A percentile compares a stretch with the other conserved stretches of the same genome.
Evolutionary conservation across 2,888 invertebrate species (phyloP).

Genomic region (Drosophila neonasuta): DNA sequence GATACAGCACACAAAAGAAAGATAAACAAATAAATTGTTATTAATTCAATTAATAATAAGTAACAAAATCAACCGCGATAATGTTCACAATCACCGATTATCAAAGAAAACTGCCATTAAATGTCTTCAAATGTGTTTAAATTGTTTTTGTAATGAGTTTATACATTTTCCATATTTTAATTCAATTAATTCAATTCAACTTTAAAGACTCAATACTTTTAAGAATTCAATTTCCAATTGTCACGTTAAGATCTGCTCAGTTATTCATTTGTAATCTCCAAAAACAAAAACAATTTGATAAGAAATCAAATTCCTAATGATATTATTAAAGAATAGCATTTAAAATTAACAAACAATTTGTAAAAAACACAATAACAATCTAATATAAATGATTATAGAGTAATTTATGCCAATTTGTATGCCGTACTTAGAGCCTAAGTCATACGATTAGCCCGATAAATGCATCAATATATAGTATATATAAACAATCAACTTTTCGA

Average conservation of each 20-base stretch:
- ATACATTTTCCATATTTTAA: constrained; percentile 18
- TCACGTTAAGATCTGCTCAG: background rate
- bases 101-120: constrained; percentile 65
- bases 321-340: constrained; percentile 44
- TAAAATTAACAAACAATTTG: constrained; percentile 37
- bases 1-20: constrained; percentile 34
- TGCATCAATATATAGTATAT: constrained; percentile 27
- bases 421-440: constrained; percentile 56
- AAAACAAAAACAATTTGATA: constrained; percentile 13
- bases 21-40: constrained; percentile 63
- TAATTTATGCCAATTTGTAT: constrained; percentile 55
- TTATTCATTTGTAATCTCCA: constrained; percentile 48
- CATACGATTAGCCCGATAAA: constrained; percentile 32
- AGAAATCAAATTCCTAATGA: constrained; percentile 59
- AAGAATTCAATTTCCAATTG: constrained; percentile 10
- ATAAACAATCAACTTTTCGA: constrained; percentile 72
- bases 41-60: constrained; percentile 43
- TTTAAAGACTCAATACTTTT: constrained; percentile 38
- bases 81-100: constrained; percentile 46
- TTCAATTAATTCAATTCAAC: constrained; percentile 4
- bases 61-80: constrained; percentile 32
- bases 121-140: constrained; percentile 43
- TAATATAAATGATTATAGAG: constrained; percentile 26
- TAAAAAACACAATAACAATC: constrained; percentile 31
- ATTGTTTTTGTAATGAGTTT: constrained; percentile 5